phyloP scores from a whole-genome alignment of 2,888 invertebrate species.

The Agrochola macilenta region DNA sequence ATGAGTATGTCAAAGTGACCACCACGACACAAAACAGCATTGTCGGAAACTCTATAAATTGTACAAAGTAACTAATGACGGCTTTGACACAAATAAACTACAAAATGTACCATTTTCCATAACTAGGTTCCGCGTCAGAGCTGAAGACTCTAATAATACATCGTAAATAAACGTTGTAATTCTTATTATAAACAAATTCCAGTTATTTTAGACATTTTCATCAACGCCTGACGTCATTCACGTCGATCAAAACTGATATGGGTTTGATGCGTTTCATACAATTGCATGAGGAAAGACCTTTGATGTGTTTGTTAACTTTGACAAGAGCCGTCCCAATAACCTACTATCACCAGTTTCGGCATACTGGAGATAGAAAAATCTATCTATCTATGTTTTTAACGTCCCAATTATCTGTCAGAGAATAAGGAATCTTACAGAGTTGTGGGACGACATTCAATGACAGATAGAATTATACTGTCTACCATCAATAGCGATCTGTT shows the following conservation, averaged over 20 bases:
- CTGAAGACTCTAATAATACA: constrained; percentile 41
- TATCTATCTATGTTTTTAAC: too few relatives aligned
- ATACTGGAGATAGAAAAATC: too few relatives aligned
- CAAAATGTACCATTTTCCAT: constrained; percentile 39
- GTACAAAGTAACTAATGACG: constrained; percentile 31
- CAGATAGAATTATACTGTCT: too few relatives aligned
- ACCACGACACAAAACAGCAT: constrained; percentile 7
- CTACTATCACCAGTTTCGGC: too few relatives aligned
- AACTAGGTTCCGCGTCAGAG: constrained; percentile 52
- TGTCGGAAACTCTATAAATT: constrained; percentile 19
- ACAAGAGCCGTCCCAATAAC: background rate
- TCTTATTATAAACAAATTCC: constrained; percentile 40
- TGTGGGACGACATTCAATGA: too few relatives aligned
- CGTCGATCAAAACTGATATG: constrained; percentile 39
- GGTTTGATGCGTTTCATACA: constrained; percentile 38
- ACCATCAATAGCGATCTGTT: too few relatives aligned
- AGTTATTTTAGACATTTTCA: constrained; percentile 53
- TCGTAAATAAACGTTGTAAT: constrained; percentile 45
- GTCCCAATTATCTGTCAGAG: too few relatives aligned
- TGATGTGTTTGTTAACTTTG: constrained; percentile 1
- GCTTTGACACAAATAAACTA: constrained; percentile 42
- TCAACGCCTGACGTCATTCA: constrained; percentile 46
- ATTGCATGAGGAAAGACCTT: constrained; percentile 3
- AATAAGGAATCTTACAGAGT: too few relatives aligned
- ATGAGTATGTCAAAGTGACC: background rate